phyloP scores from a whole-genome alignment of 2,888 invertebrate species.

The Dicranocentrus wangi region DNA sequence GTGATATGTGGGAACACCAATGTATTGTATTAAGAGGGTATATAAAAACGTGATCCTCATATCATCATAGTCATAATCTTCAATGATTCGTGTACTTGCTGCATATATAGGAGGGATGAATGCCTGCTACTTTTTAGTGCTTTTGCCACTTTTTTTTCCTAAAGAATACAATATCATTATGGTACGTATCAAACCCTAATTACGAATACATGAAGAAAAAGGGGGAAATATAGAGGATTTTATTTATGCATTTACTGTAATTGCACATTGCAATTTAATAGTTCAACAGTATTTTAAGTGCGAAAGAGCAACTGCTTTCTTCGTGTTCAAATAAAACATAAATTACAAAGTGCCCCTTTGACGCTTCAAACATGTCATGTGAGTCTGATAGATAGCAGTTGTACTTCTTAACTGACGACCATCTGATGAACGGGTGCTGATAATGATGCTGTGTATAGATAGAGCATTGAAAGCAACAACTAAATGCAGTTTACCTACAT shows the following conservation, averaged over 20 bases:
- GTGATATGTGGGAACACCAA: conserved; percentile 51
- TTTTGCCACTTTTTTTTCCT: conserved; percentile 3
- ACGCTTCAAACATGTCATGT: conserved; percentile 53
- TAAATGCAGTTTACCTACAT: neutral
- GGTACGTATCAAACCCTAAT: conserved; percentile 28
- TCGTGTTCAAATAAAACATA: conserved; percentile 40
- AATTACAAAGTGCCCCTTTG: conserved; percentile 41
- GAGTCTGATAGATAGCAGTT: conserved; percentile 15
- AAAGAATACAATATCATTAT: conserved; percentile 7
- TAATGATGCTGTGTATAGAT: conserved; percentile 15
- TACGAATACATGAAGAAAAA: conserved; percentile 33
- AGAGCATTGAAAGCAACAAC: neutral
- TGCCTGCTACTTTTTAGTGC: conserved; percentile 1
- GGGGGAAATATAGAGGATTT: conserved; percentile 20
- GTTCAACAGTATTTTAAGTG: conserved; percentile 9
- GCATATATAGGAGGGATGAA: neutral
- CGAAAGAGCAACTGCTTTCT: conserved; percentile 10
- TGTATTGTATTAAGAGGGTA: neutral
- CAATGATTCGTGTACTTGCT: neutral
- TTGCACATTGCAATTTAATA: conserved; percentile 1
- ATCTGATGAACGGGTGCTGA: conserved; percentile 44
- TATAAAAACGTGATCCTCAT: conserved; percentile 38
- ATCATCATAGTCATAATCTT: conserved; percentile 21
- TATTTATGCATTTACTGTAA: conserved; percentile 32
- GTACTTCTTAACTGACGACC: conserved; percentile 26